Evolutionary conservation across 2,113 vertebrate species (phyloP), one percentile per base, ranked within the genome.

Genomic region (Pagrus major): DNA sequence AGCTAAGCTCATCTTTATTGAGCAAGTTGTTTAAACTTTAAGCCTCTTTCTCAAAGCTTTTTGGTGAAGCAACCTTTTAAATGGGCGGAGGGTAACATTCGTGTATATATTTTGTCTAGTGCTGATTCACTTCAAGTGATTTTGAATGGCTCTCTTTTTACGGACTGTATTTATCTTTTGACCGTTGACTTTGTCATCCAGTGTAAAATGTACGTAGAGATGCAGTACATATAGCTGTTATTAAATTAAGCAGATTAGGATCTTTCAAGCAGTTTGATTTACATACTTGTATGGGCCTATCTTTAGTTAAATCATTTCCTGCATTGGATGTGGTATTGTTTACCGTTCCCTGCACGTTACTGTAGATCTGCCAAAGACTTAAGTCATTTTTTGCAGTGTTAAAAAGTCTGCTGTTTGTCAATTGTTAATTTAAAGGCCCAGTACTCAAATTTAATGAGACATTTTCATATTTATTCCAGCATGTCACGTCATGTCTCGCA

Each of bases 21-120:
- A 85, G 76, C 81, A 86, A 88, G 72, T 88, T 83, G 79, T 81
- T 88, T 63, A 87, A 86, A 85, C 72, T 78, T 88, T 84, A 90
- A 87, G 86, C 86, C 80, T 88, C 84, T 88, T 91, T 90, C 74
- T 85, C 76, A 72, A 80, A 84, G 82, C 80, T 31, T 81, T 61
- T 58, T 39, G 39, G 29, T 76, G 55, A 68, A 83, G 35, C 77
- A 80, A 69, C 44, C 58, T 71, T 21, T 56, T 41, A 83, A 78
- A 73, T 60, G 37, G 79, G 31, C 37, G 27, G 49, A 58, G 55
- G 14, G 33, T 29, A 27, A 33, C 15, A 20, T 58, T 54, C 61
- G n/a, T 18, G 20, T 18, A 4, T 42, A 15, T 69, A 29, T 54
- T 63, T 68, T 71, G 35, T 59, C 21, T 46, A 2, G 3, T 23